phyloP scores from a whole-genome alignment of 2,797 vertebrate species.

The Chaenodraco wilsoni region DNA sequence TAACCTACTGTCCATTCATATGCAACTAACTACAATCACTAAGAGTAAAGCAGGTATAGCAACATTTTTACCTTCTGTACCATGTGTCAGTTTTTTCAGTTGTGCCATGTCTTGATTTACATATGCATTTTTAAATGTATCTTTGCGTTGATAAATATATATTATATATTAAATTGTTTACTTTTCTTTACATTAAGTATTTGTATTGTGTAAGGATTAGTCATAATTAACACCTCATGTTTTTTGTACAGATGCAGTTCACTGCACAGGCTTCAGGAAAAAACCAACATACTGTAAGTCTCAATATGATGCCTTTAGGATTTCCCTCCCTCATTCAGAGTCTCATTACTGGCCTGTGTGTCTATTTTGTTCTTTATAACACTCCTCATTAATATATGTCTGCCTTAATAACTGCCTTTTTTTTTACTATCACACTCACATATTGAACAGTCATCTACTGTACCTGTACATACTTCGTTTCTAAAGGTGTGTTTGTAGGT shows the following conservation, averaged over 20 bases:
- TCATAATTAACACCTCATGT: conserved; percentile 20
- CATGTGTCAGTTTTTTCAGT: conserved; percentile 1
- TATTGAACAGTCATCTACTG: conserved; percentile 54
- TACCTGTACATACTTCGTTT: conserved; percentile 68
- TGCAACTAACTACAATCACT: neutral
- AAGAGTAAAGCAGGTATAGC: neutral
- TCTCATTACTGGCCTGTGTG: conserved; percentile 8
- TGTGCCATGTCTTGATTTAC: conserved; percentile 37
- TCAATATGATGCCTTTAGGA: conserved; percentile 58
- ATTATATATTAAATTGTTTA: neutral
- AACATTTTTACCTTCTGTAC: conserved; percentile 4
- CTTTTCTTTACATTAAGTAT: conserved; percentile 30
- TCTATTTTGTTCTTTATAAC: conserved; percentile 32
- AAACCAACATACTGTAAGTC: conserved; percentile 19
- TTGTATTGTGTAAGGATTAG: conserved; percentile 28
- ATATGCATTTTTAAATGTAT: conserved; percentile 28
- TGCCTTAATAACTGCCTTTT: conserved; percentile 79
- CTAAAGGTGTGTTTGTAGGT: conserved; percentile 48
- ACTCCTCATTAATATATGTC: conserved; percentile 56
- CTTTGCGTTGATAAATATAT: conserved; percentile 14
- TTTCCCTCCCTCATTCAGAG: conserved; percentile 32
- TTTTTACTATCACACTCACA: conserved; percentile 45
- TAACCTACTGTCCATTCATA: neutral
- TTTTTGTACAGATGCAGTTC: conserved; percentile 38
- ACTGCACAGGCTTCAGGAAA: conserved; percentile 40